Evolutionary conservation across 2,797 vertebrate genomes (phyloP).

Genomic region (Sandelia bainsii): DNA sequence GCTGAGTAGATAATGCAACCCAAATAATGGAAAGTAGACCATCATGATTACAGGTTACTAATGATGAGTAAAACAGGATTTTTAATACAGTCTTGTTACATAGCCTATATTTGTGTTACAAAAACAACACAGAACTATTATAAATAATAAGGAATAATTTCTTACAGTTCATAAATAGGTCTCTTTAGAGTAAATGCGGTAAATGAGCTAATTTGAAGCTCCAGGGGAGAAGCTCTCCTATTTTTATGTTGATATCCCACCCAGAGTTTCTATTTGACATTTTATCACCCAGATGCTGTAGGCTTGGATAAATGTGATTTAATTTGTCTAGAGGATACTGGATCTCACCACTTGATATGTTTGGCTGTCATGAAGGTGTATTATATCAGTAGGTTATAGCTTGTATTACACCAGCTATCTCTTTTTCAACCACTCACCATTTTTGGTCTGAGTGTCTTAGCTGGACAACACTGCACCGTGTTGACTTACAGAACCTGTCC

Average conservation of each 20-base stretch:
- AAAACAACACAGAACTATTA: constrained; percentile 6
- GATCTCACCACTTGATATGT: constrained; percentile 7
- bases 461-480: constrained; percentile 1
- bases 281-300: not conserved
- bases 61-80: not conserved
- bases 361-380: not conserved
- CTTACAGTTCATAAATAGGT: constrained; percentile 11
- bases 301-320: constrained; percentile 17
- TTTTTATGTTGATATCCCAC: not conserved
- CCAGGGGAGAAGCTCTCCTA: not conserved
- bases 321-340: constrained; percentile 16
- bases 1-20: not conserved
- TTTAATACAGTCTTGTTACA: constrained; percentile 3
- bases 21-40: not conserved
- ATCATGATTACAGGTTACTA: not conserved
- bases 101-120: constrained; percentile 1
- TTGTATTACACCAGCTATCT: not conserved
- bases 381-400: constrained; percentile 9
- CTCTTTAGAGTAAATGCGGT: constrained; percentile 15
- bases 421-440: not conserved
- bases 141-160: constrained; percentile 3
- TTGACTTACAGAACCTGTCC: constrained; percentile 20
- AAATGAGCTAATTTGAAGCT: constrained; percentile 22
- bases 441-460: not conserved
- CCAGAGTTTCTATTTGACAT: not conserved